phyloP scores from a whole-genome alignment of 2,888 invertebrate species.

The Blera fallax region DNA sequence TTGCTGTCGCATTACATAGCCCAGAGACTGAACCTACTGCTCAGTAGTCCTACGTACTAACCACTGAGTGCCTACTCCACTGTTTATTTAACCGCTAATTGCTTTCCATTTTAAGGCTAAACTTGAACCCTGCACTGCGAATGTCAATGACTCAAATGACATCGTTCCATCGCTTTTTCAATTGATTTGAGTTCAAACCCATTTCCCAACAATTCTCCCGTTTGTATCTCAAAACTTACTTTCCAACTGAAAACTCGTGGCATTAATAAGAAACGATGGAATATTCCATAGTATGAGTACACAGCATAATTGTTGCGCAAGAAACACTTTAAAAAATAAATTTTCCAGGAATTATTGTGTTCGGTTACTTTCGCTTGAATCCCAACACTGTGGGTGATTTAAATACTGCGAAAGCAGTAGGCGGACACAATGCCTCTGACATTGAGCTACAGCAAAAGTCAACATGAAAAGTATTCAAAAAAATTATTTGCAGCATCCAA shows the following conservation, averaged over 20 bases:
- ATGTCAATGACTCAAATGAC: too few relatives aligned
- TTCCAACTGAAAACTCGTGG: background rate
- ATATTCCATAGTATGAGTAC: background rate
- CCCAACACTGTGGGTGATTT: background rate
- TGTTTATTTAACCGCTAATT: too few relatives aligned
- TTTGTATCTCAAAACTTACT: background rate
- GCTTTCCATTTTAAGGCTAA: too few relatives aligned
- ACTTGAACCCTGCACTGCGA: too few relatives aligned
- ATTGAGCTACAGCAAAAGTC: conserved; percentile 41
- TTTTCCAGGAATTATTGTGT: background rate
- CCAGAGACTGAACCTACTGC: too few relatives aligned
- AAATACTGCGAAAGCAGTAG: background rate
- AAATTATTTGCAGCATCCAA: conserved; percentile 63
- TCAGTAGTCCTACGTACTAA: too few relatives aligned
- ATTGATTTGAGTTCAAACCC: too few relatives aligned
- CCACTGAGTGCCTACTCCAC: too few relatives aligned
- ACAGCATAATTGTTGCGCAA: background rate
- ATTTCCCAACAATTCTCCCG: too few relatives aligned
- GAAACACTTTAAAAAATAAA: background rate
- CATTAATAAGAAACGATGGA: background rate
- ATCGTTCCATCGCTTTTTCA: too few relatives aligned
- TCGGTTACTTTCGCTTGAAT: background rate
- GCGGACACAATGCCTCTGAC: conserved; percentile 17
- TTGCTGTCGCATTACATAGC: too few relatives aligned
- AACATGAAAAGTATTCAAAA: conserved; percentile 54